These are phyloP conservation scores for Drosophila takahashii DNA, from an alignment of 1,140 invertebrate genomes.

Conservation along the genomic window DNA sequence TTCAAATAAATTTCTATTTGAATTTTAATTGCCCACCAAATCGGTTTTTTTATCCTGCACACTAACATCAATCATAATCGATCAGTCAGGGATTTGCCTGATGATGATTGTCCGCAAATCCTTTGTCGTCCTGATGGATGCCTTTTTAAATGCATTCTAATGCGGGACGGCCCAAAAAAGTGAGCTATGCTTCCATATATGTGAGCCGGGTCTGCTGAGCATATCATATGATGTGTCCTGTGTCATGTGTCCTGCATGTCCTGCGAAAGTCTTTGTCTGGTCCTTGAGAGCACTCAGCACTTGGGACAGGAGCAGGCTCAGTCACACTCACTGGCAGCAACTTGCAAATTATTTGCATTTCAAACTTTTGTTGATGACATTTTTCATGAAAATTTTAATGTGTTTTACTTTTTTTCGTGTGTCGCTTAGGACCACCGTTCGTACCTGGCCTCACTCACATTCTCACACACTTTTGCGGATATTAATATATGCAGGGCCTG, in stretches of 20 bases:
- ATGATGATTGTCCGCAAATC: constrained; percentile 54
- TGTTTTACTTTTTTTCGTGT: constrained; percentile 50
- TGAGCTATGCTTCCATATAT: constrained; percentile 20
- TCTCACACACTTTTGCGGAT: constrained; percentile 64
- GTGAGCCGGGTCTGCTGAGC: constrained; percentile 26
- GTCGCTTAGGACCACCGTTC: constrained; percentile 2
- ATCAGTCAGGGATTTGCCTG: constrained; percentile 65
- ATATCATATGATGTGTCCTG: constrained; percentile 62
- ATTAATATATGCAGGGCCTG: constrained; percentile 82
- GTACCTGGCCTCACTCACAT: constrained; percentile 32
- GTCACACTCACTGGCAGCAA: constrained; percentile 26
- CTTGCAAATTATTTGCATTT: constrained; percentile 78
- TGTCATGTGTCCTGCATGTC: constrained; percentile 53
- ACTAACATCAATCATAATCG: constrained; percentile 75
- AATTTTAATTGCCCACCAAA: constrained; percentile 72
- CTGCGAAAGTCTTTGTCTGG: constrained; percentile 59
- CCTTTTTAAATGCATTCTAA: constrained; percentile 82
- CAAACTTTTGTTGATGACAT: constrained; percentile 83
- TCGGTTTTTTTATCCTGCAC: constrained; percentile 16
- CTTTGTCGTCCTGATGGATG: constrained; percentile 55
- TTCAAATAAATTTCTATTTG: constrained; percentile 49
- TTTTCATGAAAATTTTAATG: constrained; percentile 84
- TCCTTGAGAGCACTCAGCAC: constrained; percentile 65
- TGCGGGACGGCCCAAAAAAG: constrained; percentile 57
- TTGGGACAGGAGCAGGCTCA: constrained; percentile 12